A percentile compares a stretch with the other conserved stretches of the same genome.
phyloP scores from a whole-genome alignment of 2,888 invertebrate species.

The Eupithecia insigniata region DNA sequence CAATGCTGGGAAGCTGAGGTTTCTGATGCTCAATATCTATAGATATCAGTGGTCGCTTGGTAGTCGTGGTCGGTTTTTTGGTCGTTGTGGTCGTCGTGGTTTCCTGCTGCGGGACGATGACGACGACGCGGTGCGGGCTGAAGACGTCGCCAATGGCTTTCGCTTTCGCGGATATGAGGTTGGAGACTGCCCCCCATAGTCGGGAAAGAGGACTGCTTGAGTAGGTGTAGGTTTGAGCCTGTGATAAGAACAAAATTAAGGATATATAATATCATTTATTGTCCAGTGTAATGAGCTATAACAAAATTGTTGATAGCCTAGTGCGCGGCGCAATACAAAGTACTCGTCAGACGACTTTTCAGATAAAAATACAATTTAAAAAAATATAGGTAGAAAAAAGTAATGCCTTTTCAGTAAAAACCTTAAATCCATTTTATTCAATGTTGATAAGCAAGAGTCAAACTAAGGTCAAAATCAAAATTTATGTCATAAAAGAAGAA shows the following conservation, averaged over 20 bases:
- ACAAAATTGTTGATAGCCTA: too few species aligned
- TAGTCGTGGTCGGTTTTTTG: constrained; percentile 14
- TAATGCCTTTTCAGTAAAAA: too few species aligned
- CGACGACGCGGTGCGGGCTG: constrained; percentile 28
- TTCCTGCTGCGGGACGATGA: constrained; percentile 23
- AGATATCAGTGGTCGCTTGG: constrained; percentile 15
- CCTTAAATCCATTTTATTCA: too few species aligned
- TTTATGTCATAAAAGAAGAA: too few species aligned
- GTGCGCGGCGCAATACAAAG: too few species aligned
- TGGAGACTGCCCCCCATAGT: constrained; percentile 27
- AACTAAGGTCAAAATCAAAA: too few species aligned
- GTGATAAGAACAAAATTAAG: constrained; percentile 1
- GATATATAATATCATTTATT: too few species aligned
- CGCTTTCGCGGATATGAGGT: constrained; percentile 30
- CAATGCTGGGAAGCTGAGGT: neutral
- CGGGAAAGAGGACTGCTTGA: constrained; percentile 23
- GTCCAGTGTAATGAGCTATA: too few species aligned
- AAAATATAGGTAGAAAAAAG: too few species aligned
- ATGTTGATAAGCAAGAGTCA: too few species aligned
- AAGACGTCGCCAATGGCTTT: constrained; percentile 35
- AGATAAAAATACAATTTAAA: too few species aligned
- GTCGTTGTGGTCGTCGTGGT: constrained; percentile 10
- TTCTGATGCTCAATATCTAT: constrained; percentile 16
- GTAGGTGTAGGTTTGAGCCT: constrained; percentile 28
- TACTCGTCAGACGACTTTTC: too few species aligned